Conservation (phyloP, 2,797 vertebrate species). For the Oophaga sylvatica region DNA sequence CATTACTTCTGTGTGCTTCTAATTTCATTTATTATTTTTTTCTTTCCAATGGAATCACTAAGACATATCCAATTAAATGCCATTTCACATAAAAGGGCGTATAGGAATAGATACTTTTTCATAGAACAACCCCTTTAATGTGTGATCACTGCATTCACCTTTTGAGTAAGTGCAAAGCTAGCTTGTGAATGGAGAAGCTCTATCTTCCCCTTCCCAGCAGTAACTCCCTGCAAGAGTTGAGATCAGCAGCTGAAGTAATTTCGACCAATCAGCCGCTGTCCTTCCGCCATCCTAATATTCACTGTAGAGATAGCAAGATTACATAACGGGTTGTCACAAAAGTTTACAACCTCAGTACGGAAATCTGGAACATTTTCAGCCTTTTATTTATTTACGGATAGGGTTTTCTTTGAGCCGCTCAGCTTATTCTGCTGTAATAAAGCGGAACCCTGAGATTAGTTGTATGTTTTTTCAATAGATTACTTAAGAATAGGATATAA, state of each 20-base stretch:
- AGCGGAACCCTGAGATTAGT: background rate
- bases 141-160: no score
- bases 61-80: no score
- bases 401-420: background rate
- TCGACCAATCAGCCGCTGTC: background rate
- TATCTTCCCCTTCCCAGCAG: background rate
- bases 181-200: background rate
- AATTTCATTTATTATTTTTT: no score
- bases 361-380: background rate
- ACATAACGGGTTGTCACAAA: background rate
- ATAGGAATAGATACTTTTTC: no score
- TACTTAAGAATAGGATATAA: background rate
- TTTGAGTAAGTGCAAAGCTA: no score
- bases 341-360: background rate
- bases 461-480: background rate
- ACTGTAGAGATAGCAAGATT: background rate
- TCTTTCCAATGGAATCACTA: no score
- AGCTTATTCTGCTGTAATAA: background rate
- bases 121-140: no score
- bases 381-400: background rate
- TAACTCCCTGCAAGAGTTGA: background rate
- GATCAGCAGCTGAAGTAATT: background rate
- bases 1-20: no score
- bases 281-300: background rate
- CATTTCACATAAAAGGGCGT: no score